These are phyloP conservation scores for Craterocephalus amniculus DNA, from an alignment of 2,797 vertebrate species.

Conservation along the genomic window DNA sequence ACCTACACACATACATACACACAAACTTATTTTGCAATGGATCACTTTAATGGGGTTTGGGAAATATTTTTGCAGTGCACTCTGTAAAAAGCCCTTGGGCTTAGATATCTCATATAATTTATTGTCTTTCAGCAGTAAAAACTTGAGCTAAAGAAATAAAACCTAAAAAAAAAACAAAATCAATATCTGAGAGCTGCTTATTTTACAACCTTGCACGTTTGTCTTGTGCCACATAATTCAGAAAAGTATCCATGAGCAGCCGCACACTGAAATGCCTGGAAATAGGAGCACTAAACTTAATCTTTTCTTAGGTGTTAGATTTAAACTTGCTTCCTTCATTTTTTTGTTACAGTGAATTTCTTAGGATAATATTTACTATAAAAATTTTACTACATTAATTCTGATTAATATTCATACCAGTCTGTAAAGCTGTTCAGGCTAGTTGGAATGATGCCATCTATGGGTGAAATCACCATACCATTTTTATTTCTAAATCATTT, in stretches of 20 bases:
- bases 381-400: background rate
- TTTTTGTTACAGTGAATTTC: background rate
- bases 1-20: background rate
- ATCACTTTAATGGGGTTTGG: slow-evolving; percentile 27
- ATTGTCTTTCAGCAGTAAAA: slow-evolving; percentile 28
- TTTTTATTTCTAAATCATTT: too few species aligned
- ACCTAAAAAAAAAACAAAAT: background rate
- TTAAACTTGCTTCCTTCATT: background rate
- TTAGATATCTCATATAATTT: slow-evolving; percentile 25
- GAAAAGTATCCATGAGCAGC: background rate
- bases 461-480: background rate
- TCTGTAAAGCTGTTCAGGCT: slow-evolving; percentile 1
- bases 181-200: slow-evolving; percentile 20
- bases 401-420: background rate
- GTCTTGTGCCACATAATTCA: slow-evolving; percentile 14
- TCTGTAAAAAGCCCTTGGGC: slow-evolving; percentile 17
- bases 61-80: slow-evolving; percentile 16
- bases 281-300: background rate
- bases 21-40: slow-evolving; percentile 24
- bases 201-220: slow-evolving; percentile 4
- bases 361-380: background rate
- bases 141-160: slow-evolving; percentile 16
- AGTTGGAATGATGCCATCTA: background rate
- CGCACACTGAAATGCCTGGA: background rate
- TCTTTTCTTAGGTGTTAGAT: background rate